These are phyloP conservation scores for Merodon equestris DNA, from an alignment of 2,888 invertebrate species.

Conservation along the genomic window DNA sequence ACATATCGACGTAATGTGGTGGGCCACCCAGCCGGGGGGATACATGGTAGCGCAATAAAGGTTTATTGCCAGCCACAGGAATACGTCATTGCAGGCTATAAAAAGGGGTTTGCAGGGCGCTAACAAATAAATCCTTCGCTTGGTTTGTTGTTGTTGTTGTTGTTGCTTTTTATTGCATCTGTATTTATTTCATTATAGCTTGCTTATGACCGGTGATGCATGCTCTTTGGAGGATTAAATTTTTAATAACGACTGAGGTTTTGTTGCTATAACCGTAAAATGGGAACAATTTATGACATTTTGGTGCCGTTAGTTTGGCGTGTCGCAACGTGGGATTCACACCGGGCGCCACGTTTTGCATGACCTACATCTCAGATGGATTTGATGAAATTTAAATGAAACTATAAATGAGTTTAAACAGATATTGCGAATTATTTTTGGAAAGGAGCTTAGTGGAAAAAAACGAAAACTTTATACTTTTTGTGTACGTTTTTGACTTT, in stretches of 20 bases:
- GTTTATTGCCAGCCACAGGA: conserved; percentile 37
- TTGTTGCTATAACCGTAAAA: conserved; percentile 10
- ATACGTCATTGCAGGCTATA: conserved; percentile 37
- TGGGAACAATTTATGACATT: conserved; percentile 2
- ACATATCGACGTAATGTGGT: conserved; percentile 27
- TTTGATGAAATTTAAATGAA: too few relatives aligned
- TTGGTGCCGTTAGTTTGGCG: conserved; percentile 6
- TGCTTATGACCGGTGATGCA: conserved; percentile 9
- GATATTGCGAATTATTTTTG: too few relatives aligned
- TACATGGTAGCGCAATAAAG: conserved; percentile 29
- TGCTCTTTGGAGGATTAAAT: conserved; percentile 26
- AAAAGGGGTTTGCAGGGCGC: conserved; percentile 30
- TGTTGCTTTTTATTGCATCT: conserved; percentile 34
- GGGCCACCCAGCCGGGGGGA: conserved; percentile 3
- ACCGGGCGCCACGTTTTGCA: too few relatives aligned
- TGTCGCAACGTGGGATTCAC: too few relatives aligned
- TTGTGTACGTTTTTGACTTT: too few relatives aligned
- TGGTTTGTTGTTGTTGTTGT: conserved; percentile 36
- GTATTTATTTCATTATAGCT: too few relatives aligned
- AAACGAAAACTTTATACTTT: too few relatives aligned
- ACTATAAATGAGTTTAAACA: too few relatives aligned
- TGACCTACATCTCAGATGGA: neutral
- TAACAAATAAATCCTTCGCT: conserved; percentile 43
- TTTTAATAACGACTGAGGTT: conserved; percentile 20
- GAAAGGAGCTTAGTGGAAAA: too few relatives aligned